Percentiles rank a stretch among this genome's conserved stretches.
Conservation (phyloP, 1,140 invertebrate genomes). For the Drosophila malerkotliana region DNA sequence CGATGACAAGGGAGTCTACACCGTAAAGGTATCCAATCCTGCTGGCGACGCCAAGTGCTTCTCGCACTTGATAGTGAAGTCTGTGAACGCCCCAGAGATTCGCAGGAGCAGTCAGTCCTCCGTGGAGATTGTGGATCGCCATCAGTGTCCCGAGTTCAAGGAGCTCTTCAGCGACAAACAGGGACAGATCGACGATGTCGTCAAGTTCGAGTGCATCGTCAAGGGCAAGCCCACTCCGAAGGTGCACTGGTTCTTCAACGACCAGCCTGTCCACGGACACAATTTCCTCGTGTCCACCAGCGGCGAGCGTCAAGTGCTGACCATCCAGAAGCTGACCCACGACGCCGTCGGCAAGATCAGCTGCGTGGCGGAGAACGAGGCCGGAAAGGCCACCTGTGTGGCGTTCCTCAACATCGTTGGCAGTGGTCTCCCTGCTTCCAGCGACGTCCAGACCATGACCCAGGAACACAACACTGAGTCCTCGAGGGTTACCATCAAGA, state of each 20-base stretch:
- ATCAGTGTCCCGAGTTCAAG: slow-evolving; percentile 87
- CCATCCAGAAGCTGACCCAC: slow-evolving; percentile 86
- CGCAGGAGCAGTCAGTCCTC: slow-evolving; percentile 69
- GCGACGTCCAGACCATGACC: slow-evolving; percentile 65
- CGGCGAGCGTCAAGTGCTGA: slow-evolving; percentile 89
- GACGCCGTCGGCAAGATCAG: slow-evolving; percentile 88
- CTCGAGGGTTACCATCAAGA: slow-evolving; percentile 80
- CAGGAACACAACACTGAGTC: slow-evolving; percentile 82
- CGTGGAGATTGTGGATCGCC: slow-evolving; percentile 86
- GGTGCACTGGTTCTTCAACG: slow-evolving; percentile 92
- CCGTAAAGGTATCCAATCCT: slow-evolving; percentile 89
- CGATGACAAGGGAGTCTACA: slow-evolving; percentile 91
- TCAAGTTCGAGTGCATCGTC: slow-evolving; percentile 91
- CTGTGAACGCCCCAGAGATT: slow-evolving; percentile 81
- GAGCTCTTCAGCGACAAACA: slow-evolving; percentile 87
- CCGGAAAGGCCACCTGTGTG: slow-evolving; percentile 88
- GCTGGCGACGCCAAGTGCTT: slow-evolving; percentile 92
- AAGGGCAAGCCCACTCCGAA: slow-evolving; percentile 91
- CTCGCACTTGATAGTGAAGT: slow-evolving; percentile 90
- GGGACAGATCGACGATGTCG: slow-evolving; percentile 96
- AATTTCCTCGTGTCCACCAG: slow-evolving; percentile 89
- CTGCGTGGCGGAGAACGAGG: slow-evolving; percentile 90
- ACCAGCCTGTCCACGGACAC: slow-evolving; percentile 88
- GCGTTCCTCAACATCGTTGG: slow-evolving; percentile 86
- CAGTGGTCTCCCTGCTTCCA: slow-evolving; percentile 55